Evolutionary conservation across 1,140 invertebrate species (phyloP), one percentile per base, ranked within the genome.

Genomic region (Episyrphus balteatus): DNA sequence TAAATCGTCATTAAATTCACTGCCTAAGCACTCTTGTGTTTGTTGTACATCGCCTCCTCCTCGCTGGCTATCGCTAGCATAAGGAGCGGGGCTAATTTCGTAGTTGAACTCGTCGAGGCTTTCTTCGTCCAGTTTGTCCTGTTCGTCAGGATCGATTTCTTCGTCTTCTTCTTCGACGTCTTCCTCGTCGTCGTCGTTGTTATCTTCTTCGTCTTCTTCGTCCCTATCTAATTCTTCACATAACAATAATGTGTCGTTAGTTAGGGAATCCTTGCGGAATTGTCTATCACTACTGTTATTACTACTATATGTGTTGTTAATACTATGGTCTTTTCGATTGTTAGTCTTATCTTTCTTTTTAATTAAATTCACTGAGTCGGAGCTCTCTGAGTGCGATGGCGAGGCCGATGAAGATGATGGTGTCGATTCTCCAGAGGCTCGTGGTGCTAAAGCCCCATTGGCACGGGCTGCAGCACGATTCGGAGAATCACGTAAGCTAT

Each of bases 391-490:
- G 44, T 48, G 46, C 17, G 59, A 61, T 9, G 63, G 62, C 17
- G 61, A 66, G 73, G 78, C 66, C 63, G 73, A 51, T 54, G 70
- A 57, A 55, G 70, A 59, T 43, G 69, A 60, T 52, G 66, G 61
- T 48, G 65, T 56, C 54, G 71, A 66, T 62, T 72, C 55, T 46
- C 65, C 52, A 52, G 69, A 59, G 68, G 75, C 66, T 69, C 73
- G 54, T 62, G 72, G 61, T 69, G 75, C 66, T 21, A 66, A 44
- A 8, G 59, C 62, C 30, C 63, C 63, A 49, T 68, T 68, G 14
- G 58, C 48, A 12, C 64, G 52, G 8, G 55, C 38, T 48, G 54
- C 58, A 38, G 43, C 49, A n/a, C 63, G 59, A 40, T 55, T 57
- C 17, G 63, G 63, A 31, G 64, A 66, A 52, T 73, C 73, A 31